Evolutionary conservation across 2,113 vertebrate species (phyloP).

Genomic region (Mus pahari): DNA sequence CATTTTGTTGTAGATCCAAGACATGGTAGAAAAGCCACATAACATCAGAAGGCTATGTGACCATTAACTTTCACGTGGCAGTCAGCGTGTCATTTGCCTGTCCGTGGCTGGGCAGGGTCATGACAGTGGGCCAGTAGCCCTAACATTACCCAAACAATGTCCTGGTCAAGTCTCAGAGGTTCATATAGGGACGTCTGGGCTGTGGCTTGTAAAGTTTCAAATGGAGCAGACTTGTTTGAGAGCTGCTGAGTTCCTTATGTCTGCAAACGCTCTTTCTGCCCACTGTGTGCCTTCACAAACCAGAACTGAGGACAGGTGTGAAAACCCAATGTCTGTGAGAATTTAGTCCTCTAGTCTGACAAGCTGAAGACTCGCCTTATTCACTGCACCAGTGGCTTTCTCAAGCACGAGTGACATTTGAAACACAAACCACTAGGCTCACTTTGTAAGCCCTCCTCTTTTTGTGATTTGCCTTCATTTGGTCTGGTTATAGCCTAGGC

Average conservation of each 20-base stretch:
- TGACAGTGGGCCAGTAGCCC: too few species aligned
- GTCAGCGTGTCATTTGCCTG: background rate
- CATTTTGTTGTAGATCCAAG: background rate
- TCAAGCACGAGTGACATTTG: background rate
- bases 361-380: background rate
- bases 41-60: background rate
- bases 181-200: too few species aligned
- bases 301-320: background rate
- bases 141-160: background rate
- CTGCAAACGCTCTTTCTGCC: background rate
- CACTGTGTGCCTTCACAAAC: background rate
- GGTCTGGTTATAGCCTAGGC: background rate
- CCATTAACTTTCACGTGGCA: background rate
- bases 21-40: background rate
- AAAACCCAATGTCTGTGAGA: background rate
- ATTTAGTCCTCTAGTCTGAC: background rate
- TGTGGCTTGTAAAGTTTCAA: too few species aligned
- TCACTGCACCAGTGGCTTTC: too few species aligned
- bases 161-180: background rate
- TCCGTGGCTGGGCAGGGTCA: background rate
- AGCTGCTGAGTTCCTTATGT: background rate
- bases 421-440: background rate
- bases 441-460: background rate
- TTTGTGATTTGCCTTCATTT: background rate
- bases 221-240: background rate